phyloP scores from a whole-genome alignment of 1,140 invertebrate genomes.

The Thaumetopoea pityocampa region DNA sequence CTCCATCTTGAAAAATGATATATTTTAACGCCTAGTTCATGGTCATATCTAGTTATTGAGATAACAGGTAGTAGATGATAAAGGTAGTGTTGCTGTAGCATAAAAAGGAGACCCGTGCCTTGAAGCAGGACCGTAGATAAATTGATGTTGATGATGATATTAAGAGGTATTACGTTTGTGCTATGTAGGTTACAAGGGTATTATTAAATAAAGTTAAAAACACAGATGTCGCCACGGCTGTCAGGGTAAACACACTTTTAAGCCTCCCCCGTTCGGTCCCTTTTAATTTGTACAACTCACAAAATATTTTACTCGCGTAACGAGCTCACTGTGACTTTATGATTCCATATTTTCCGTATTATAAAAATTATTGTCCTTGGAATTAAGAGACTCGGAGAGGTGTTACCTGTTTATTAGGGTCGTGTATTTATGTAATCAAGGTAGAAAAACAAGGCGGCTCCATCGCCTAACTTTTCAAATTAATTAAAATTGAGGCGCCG shows the following conservation, averaged over 20 bases:
- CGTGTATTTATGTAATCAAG: constrained; percentile 43
- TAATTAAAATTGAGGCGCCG: constrained; percentile 32
- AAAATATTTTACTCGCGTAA: constrained; percentile 37
- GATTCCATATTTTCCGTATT: constrained; percentile 43
- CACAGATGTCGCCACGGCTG: not conserved
- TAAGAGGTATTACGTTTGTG: too few relatives aligned
- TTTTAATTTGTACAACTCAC: constrained; percentile 33
- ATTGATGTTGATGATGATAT: too few relatives aligned
- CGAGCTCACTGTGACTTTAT: constrained; percentile 42
- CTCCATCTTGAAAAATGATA: too few relatives aligned
- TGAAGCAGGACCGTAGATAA: too few relatives aligned
- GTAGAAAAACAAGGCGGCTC: constrained; percentile 23
- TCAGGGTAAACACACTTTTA: constrained; percentile 8
- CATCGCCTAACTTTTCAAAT: constrained; percentile 31
- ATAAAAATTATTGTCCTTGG: constrained; percentile 28
- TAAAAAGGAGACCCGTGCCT: too few relatives aligned
- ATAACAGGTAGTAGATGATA: too few relatives aligned
- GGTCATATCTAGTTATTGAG: too few relatives aligned
- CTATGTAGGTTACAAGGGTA: too few relatives aligned
- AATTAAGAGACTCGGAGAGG: constrained; percentile 20
- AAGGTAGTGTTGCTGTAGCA: too few relatives aligned
- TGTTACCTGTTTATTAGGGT: constrained; percentile 36
- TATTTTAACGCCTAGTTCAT: too few relatives aligned
- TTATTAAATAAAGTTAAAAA: too few relatives aligned
- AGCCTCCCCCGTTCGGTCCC: constrained; percentile 9